These are phyloP conservation scores for Chrysopa pallens DNA, from an alignment of 1,140 invertebrate genomes.

Conservation along the genomic window DNA sequence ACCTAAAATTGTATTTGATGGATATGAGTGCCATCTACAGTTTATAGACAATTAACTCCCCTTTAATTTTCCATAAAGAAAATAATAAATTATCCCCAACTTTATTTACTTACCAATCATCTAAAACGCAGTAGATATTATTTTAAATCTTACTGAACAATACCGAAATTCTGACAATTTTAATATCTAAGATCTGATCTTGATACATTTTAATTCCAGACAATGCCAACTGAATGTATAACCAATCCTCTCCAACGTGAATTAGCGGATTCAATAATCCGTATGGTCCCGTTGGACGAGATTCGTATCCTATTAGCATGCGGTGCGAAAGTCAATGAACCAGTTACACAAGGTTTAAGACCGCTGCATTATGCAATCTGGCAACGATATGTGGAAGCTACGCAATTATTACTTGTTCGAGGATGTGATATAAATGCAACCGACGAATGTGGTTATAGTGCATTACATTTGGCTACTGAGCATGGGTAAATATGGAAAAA, in stretches of 20 bases:
- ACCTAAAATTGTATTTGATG: too few species aligned
- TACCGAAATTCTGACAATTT: too few species aligned
- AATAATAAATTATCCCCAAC: too few species aligned
- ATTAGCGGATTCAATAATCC: conserved; percentile 75
- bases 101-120: too few species aligned
- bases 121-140: too few species aligned
- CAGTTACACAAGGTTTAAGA: conserved; percentile 59
- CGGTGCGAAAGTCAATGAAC: conserved; percentile 64
- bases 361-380: conserved; percentile 88
- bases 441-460: conserved; percentile 81
- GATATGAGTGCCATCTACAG: too few species aligned
- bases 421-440: conserved; percentile 68
- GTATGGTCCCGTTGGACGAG: conserved; percentile 70
- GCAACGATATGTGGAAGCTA: conserved; percentile 65
- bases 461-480: conserved; percentile 71
- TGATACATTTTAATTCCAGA: conserved; percentile 8
- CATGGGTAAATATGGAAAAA: conserved; percentile 39
- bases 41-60: too few species aligned
- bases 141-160: too few species aligned
- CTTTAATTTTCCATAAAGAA: too few species aligned
- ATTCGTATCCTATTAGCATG: conserved; percentile 68
- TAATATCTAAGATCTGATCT: too few species aligned
- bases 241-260: conserved; percentile 64
- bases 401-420: conserved; percentile 51
- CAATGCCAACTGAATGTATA: conserved; percentile 53